phyloP scores from a whole-genome alignment of 2,888 invertebrate genomes.

The Drosophila paracracens region DNA sequence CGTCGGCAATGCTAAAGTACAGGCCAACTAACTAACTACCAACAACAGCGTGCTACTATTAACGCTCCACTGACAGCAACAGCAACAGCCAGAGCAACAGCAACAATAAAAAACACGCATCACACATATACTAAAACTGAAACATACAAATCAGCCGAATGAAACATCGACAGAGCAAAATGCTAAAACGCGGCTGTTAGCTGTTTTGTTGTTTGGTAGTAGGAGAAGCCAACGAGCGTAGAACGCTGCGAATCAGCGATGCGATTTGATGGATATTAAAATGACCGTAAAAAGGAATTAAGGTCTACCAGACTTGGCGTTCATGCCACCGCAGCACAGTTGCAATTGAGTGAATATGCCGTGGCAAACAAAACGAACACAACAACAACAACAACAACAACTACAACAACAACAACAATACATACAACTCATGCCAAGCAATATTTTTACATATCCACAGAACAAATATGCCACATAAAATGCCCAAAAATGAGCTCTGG shows the following conservation, averaged over 20 bases:
- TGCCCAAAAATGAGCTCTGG: constrained; percentile 36
- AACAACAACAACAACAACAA: constrained; percentile 5
- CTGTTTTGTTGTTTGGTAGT: constrained; percentile 1
- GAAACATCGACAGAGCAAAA: constrained; percentile 77
- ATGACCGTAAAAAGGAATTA: constrained; percentile 85
- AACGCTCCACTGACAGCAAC: constrained; percentile 76
- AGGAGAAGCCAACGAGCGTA: constrained; percentile 72
- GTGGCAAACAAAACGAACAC: constrained; percentile 33
- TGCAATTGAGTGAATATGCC: constrained; percentile 77
- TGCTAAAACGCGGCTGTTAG: constrained; percentile 54
- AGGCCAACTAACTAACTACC: constrained; percentile 53
- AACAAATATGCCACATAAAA: constrained; percentile 72
- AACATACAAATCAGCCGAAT: constrained; percentile 76
- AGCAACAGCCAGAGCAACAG: constrained; percentile 68
- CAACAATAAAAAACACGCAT: constrained; percentile 31
- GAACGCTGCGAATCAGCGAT: constrained; percentile 81
- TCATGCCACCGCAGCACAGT: constrained; percentile 53
- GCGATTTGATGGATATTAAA: constrained; percentile 85
- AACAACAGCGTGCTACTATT: constrained; percentile 73
- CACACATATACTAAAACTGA: constrained; percentile 30
- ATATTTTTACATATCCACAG: constrained; percentile 70
- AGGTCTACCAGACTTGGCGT: constrained; percentile 83
- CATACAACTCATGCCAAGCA: constrained; percentile 9
- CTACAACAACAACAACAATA: constrained; percentile 11
- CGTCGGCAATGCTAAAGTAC: constrained; percentile 55